A percentile compares a stretch with the other conserved stretches of the same genome.
Evolutionary conservation across 2,113 vertebrate species (phyloP).

Genomic region (Prolemur simus): DNA sequence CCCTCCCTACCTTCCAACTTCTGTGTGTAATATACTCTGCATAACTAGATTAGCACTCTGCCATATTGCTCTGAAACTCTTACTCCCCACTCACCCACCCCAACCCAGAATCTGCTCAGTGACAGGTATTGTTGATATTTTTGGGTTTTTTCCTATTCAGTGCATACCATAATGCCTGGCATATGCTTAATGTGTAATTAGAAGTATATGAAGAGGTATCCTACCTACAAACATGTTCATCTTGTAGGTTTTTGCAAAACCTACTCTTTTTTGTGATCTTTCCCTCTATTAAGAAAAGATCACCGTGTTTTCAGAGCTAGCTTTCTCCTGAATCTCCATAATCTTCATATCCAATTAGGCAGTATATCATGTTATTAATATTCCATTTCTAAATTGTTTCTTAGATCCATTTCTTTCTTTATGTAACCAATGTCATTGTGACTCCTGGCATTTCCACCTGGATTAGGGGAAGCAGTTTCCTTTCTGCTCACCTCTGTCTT

Average conservation of each 20-base stretch:
- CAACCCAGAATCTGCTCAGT: neutral
- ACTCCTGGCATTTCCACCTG: neutral
- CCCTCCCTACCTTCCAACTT: too few relatives aligned
- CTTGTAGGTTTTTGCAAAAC: neutral
- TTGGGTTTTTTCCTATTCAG: neutral
- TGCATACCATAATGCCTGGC: neutral
- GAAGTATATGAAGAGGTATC: neutral
- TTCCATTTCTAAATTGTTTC: neutral
- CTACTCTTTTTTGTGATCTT: neutral
- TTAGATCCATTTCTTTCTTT: neutral
- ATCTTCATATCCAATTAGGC: constrained; percentile 10
- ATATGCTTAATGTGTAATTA: neutral
- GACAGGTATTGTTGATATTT: neutral
- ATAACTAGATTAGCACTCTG: too few relatives aligned
- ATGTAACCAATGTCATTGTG: neutral
- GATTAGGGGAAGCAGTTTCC: neutral
- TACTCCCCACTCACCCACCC: too few relatives aligned
- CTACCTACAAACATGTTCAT: neutral
- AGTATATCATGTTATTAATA: neutral
- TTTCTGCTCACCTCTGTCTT: neutral
- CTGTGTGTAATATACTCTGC: neutral
- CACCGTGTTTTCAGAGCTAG: neutral
- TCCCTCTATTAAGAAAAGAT: neutral
- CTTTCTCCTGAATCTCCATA: neutral
- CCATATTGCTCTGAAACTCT: neutral